Evolutionary conservation across 1,140 invertebrate genomes (phyloP).

Genomic region (Drosophila chauvacae): DNA sequence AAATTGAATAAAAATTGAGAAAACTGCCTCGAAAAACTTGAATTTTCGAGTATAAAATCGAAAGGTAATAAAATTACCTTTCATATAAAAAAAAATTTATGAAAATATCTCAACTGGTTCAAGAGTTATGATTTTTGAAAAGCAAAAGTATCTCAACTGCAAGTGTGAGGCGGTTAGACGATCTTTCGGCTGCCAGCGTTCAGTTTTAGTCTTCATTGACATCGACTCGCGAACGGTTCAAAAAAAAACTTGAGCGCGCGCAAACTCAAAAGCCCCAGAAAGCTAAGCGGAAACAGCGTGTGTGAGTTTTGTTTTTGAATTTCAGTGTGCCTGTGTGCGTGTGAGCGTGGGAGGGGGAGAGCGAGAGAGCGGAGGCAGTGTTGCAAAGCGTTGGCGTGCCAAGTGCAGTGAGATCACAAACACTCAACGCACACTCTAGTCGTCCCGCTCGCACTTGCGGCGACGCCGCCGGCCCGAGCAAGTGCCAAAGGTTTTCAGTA

Average conservation of each 20-base stretch:
- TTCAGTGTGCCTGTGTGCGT: slow-evolving; percentile 26
- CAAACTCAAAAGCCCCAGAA: background rate
- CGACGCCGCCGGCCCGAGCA: slow-evolving; percentile 26
- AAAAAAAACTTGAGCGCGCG: slow-evolving; percentile 61
- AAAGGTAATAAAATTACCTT: too few species aligned
- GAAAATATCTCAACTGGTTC: too few species aligned
- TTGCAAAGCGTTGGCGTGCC: slow-evolving; percentile 48
- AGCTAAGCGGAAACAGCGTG: slow-evolving; percentile 35
- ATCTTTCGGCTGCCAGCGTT: slow-evolving; percentile 31
- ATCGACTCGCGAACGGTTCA: slow-evolving; percentile 65
- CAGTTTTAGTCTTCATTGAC: slow-evolving; percentile 56
- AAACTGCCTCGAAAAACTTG: too few species aligned
- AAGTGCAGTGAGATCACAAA: slow-evolving; percentile 49
- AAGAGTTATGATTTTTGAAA: too few species aligned
- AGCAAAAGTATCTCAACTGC: too few species aligned
- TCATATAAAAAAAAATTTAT: too few species aligned
- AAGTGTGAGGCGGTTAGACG: slow-evolving; percentile 67
- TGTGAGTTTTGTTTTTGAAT: slow-evolving; percentile 39
- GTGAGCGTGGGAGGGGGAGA: slow-evolving; percentile 10
- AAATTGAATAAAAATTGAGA: too few species aligned
- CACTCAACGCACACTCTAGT: slow-evolving; percentile 13
- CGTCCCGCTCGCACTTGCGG: slow-evolving; percentile 52
- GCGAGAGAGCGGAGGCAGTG: slow-evolving; percentile 41
- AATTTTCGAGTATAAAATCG: too few species aligned
- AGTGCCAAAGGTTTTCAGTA: slow-evolving; percentile 58